Conservation (phyloP, 2,888 invertebrate genomes). For the Tuberolachnus salignus region DNA sequence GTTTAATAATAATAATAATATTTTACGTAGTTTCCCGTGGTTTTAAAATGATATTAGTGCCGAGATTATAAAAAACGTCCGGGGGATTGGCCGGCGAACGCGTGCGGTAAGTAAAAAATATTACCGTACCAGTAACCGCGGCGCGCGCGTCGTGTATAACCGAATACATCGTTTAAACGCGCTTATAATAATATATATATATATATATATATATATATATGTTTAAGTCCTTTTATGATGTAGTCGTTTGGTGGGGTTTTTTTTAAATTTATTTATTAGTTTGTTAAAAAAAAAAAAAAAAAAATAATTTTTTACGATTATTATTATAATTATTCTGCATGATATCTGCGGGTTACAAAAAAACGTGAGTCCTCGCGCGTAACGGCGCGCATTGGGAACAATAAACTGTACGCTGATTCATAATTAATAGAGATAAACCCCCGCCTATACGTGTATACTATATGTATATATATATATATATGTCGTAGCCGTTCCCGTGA, state of each 20-base stretch:
- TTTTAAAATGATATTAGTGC: constrained; percentile 31
- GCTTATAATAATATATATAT: not conserved
- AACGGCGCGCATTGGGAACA: not conserved
- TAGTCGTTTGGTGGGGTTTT: constrained; percentile 5
- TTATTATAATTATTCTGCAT: too few relatives aligned
- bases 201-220: too few relatives aligned
- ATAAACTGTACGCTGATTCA: constrained; percentile 39
- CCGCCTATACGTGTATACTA: too few relatives aligned
- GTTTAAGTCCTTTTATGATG: constrained; percentile 25
- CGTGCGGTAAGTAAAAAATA: constrained; percentile 6
- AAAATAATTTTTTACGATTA: not conserved
- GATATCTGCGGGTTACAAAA: not conserved
- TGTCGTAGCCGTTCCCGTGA: too few relatives aligned
- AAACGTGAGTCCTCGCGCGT: not conserved
- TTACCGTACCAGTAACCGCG: not conserved
- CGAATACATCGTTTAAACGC: constrained; percentile 22
- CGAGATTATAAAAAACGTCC: constrained; percentile 34
- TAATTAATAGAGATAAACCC: constrained; percentile 32
- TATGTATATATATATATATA: too few relatives aligned
- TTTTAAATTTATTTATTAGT: constrained; percentile 19
- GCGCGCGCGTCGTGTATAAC: not conserved
- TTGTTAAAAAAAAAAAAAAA: too few relatives aligned
- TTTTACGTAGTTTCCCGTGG: constrained; percentile 4
- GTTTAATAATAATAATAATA: constrained; percentile 8
- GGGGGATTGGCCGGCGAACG: constrained; percentile 7